A percentile compares a stretch with the other conserved stretches of the same genome.
These are phyloP conservation scores for Pemphigus obesinymphae DNA, from an alignment of 1,140 invertebrate genomes.

Conservation along the genomic window DNA sequence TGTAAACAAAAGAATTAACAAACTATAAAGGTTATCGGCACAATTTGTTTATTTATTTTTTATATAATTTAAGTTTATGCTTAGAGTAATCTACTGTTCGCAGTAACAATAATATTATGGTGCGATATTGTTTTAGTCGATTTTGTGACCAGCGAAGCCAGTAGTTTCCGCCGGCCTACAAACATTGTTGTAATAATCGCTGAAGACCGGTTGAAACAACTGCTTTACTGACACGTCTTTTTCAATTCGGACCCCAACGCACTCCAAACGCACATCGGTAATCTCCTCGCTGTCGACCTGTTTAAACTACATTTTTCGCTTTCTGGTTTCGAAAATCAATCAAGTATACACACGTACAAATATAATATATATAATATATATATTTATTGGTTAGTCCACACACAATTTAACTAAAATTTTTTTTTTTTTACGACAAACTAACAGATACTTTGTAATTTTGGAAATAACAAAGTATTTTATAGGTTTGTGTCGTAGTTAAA, in stretches of 20 bases:
- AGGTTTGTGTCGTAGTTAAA: too few species aligned
- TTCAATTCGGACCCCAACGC: neutral
- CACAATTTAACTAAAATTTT: too few species aligned
- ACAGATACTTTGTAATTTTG: too few species aligned
- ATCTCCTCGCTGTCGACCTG: neutral
- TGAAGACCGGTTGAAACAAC: slow-evolving; percentile 91
- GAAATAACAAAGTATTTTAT: too few species aligned
- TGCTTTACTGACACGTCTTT: slow-evolving; percentile 48
- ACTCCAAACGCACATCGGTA: neutral
- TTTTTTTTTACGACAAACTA: too few species aligned
- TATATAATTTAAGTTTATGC: neutral
- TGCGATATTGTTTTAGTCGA: neutral
- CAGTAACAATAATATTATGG: neutral
- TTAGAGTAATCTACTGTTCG: neutral
- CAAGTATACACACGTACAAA: too few species aligned
- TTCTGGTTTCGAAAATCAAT: neutral
- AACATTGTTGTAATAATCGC: slow-evolving; percentile 59
- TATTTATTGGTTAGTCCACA: too few species aligned
- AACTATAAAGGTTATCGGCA: neutral
- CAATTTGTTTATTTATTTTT: too few species aligned
- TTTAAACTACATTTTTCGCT: neutral
- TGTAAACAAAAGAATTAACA: neutral
- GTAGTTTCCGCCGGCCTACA: slow-evolving; percentile 92
- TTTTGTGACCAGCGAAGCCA: slow-evolving; percentile 49
- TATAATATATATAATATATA: too few species aligned